Evolutionary conservation across 2,113 vertebrate genomes (phyloP).

Genomic region (Apistogramma diplotaenia): DNA sequence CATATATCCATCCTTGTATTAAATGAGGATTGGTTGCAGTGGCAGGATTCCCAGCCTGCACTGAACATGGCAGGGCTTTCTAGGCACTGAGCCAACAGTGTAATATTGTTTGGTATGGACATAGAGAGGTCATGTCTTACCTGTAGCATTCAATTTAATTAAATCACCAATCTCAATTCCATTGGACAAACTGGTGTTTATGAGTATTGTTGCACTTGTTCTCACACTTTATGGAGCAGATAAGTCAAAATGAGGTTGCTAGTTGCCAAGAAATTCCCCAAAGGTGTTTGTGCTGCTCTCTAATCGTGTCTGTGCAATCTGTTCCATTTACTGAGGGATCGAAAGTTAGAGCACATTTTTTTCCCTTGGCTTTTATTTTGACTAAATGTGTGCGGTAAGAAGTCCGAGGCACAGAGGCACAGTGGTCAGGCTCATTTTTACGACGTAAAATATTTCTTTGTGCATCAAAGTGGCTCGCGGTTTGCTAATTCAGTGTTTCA

Average conservation of each 20-base stretch:
- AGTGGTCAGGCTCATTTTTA: neutral
- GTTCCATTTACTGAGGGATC: slow-evolving; percentile 14
- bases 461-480: neutral
- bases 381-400: neutral
- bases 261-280: slow-evolving; percentile 30
- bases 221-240: slow-evolving; percentile 38
- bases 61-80: slow-evolving; percentile 42
- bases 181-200: slow-evolving; percentile 35
- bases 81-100: slow-evolving; percentile 62
- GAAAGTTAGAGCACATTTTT: neutral
- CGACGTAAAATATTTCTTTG: neutral
- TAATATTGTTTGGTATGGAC: slow-evolving; percentile 58
- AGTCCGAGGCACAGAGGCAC: neutral
- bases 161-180: slow-evolving; percentile 50
- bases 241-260: slow-evolving; percentile 42
- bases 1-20: slow-evolving; percentile 64
- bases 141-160: slow-evolving; percentile 64
- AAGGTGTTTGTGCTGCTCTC: slow-evolving; percentile 14
- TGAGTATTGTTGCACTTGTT: slow-evolving; percentile 40
- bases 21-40: slow-evolving; percentile 58
- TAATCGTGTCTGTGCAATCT: slow-evolving; percentile 29
- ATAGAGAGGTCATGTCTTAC: slow-evolving; percentile 56
- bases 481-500: neutral
- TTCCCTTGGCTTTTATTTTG: neutral
- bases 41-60: slow-evolving; percentile 64